Conservation (phyloP, 2,797 vertebrate species). For the Rhinichthys osculus region DNA sequence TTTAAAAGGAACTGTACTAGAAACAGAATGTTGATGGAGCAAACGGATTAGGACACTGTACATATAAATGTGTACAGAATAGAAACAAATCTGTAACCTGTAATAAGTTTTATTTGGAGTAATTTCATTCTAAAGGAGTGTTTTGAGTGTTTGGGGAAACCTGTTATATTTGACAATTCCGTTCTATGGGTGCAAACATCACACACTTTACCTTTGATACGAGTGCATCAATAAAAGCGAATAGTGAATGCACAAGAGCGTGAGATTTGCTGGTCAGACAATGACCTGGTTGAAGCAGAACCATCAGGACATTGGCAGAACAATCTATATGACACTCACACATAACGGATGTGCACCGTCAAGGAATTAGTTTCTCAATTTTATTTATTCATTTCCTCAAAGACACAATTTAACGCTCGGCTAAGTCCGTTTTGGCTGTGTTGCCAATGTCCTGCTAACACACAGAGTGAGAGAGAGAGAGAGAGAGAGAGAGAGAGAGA, state of each 20-base stretch:
- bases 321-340: constrained; percentile 52
- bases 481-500: background rate
- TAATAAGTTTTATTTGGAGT: background rate
- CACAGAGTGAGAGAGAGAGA: background rate
- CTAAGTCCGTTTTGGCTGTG: constrained; percentile 80
- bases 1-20: too few relatives aligned
- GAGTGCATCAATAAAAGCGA: background rate
- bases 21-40: too few relatives aligned
- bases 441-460: constrained; percentile 48
- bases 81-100: background rate
- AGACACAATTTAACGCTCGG: constrained; percentile 83
- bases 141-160: background rate
- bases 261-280: constrained; percentile 52
- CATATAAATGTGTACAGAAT: background rate
- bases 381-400: constrained; percentile 84
- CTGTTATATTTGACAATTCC: background rate
- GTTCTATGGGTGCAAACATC: background rate
- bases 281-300: constrained; percentile 37
- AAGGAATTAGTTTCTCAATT: constrained; percentile 80
- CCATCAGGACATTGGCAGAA: constrained; percentile 27
- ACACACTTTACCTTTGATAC: background rate
- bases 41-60: too few relatives aligned
- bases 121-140: background rate
- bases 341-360: constrained; percentile 74
- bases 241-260: background rate